Evolutionary conservation across 2,888 invertebrate genomes (phyloP), one percentile per base, ranked within the genome.

Genomic region (Oxyteleia sp.): DNA sequence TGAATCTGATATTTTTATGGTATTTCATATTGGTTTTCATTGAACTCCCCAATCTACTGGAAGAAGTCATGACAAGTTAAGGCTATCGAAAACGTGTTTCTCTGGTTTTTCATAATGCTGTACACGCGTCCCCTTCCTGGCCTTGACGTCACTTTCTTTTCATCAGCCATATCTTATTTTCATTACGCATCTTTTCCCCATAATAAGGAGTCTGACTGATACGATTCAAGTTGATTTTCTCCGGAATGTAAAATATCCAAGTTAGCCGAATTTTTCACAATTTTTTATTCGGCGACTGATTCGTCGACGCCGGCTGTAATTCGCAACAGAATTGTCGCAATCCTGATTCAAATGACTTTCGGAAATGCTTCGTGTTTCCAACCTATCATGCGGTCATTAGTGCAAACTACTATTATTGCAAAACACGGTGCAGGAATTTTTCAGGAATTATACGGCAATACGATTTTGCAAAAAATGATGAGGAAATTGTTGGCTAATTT

Each of bases 111-210:
- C 16, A 11, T n/a, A n/a, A 4, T 13, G n/a, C 29, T 26, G 32
- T 11, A 23, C n/a, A 38, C 7, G 13, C 55, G n/a, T 29, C 32
- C 41, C 43, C 23, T 16, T 38, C 4, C 8, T 61, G 45, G 51
- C 61, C 74, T 74, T 80, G 74, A 13, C 26, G 59, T 74, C 38
- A 68, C 59, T 80, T 74, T 74, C 61, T 26, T 80, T 29, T 38
- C 16, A 16, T 68, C 18, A 26, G 20, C 15, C 18, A 18, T 61
- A 20, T 18, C 15, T 11, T 10, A 16, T 66, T 80, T 80, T 57
- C 23, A 18, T 13, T 11, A 53, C 47, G 66, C 18, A 49, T 61
- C 49, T 23, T 51, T 72, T 47, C 23, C 20, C 29, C 38, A 23
- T 57, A n/a, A 35, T 43, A 49, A 59, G 47, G 1, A 53, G 16